Evolutionary conservation across 2,888 invertebrate genomes (phyloP).

Genomic region (Carabus problematicus): DNA sequence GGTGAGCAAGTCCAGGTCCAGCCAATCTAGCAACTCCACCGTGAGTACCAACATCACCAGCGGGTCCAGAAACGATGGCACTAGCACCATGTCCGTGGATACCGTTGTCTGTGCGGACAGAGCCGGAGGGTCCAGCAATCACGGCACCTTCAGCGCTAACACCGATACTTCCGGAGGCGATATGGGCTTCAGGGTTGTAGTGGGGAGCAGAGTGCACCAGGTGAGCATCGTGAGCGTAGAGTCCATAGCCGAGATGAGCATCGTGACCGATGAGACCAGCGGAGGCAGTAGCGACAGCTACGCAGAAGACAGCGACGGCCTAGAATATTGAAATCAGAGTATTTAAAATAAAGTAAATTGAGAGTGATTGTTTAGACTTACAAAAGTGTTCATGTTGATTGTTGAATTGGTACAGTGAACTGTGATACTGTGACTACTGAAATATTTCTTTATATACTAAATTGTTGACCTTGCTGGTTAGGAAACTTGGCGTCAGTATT

Average conservation of each 20-base stretch:
- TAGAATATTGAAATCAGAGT: constrained; percentile 22
- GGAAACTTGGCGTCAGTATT: neutral
- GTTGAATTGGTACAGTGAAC: constrained; percentile 2
- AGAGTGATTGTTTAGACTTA: neutral
- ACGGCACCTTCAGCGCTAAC: constrained; percentile 44
- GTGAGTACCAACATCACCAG: constrained; percentile 37
- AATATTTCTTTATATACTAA: constrained; percentile 4
- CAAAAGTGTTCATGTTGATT: constrained; percentile 9
- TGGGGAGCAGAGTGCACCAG: neutral
- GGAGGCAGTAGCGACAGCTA: constrained; percentile 46
- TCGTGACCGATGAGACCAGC: constrained; percentile 23
- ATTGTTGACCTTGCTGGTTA: neutral
- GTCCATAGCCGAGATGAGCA: constrained; percentile 43
- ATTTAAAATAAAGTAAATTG: neutral
- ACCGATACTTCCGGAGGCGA: constrained; percentile 28
- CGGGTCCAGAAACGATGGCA: constrained; percentile 28
- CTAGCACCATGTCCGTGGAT: constrained; percentile 28
- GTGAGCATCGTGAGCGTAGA: neutral
- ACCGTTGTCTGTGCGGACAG: constrained; percentile 35
- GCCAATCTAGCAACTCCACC: constrained; percentile 29
- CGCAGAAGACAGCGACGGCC: constrained; percentile 44
- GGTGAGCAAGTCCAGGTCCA: constrained; percentile 28
- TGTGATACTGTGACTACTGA: neutral
- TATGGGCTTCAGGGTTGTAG: constrained; percentile 2
- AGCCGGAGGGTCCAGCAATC: constrained; percentile 44